These are phyloP conservation scores for Lateolabrax maculatus DNA, from an alignment of 2,797 vertebrate species.

Conservation along the genomic window DNA sequence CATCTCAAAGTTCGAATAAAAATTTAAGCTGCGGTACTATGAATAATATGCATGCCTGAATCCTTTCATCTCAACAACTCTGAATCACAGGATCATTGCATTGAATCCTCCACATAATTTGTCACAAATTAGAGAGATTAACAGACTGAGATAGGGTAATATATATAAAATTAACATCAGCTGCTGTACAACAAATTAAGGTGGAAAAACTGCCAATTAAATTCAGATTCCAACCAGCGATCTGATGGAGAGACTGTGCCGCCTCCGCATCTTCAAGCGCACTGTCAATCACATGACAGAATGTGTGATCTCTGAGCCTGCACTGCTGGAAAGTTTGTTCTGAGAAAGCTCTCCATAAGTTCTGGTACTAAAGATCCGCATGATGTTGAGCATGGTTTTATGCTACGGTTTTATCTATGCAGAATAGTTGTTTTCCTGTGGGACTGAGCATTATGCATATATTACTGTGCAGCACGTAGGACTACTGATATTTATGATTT, in stretches of 20 bases:
- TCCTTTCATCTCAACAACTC: constrained; percentile 41
- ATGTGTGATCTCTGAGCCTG: constrained; percentile 32
- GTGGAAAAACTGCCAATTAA: constrained; percentile 39
- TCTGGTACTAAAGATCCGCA: background rate
- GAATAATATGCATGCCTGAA: constrained; percentile 41
- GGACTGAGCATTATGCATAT: background rate
- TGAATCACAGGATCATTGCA: background rate
- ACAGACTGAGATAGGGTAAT: background rate
- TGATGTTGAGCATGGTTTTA: background rate
- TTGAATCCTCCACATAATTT: constrained; percentile 7
- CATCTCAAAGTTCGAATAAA: constrained; percentile 37
- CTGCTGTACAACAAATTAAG: constrained; percentile 25
- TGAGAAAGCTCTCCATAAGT: background rate
- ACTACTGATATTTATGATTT: background rate
- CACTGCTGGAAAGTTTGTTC: constrained; percentile 32
- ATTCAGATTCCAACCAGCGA: constrained; percentile 41
- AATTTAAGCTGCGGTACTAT: constrained; percentile 13
- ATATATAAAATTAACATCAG: constrained; percentile 8
- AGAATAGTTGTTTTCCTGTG: background rate
- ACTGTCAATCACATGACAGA: constrained; percentile 16
- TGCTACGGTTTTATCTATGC: background rate
- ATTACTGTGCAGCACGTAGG: background rate
- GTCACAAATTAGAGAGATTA: constrained; percentile 15
- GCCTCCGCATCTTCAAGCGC: constrained; percentile 33
- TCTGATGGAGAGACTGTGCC: constrained; percentile 44